phyloP scores from a whole-genome alignment of 53 echinoderm and acorn worm genomes.

The Holothuria leucospilota region DNA sequence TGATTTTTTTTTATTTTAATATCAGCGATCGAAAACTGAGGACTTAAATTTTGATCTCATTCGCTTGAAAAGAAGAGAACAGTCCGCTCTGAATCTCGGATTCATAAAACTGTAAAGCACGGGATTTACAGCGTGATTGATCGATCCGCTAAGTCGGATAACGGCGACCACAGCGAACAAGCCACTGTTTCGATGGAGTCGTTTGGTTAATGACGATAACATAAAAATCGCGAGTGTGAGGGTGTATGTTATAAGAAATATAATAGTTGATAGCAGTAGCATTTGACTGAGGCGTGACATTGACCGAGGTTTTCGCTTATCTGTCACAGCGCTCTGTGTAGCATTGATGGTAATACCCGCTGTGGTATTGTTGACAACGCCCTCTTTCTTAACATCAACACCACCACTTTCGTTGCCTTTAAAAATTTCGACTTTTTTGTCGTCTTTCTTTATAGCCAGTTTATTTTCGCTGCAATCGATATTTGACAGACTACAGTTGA shows the following conservation, averaged over 20 bases:
- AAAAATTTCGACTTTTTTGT: too few species aligned
- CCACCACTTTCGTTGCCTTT: too few species aligned
- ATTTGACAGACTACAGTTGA: too few species aligned
- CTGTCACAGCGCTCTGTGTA: too few species aligned
- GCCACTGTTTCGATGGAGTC: slow-evolving; percentile 12
- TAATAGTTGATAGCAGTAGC: slow-evolving; percentile 72
- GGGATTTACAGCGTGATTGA: slow-evolving; percentile 81
- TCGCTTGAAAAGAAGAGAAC: slow-evolving; percentile 55
- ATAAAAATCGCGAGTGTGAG: slow-evolving; percentile 60
- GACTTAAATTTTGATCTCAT: background rate
- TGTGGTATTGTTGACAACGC: too few species aligned
- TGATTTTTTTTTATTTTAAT: too few species aligned
- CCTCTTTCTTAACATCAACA: too few species aligned
- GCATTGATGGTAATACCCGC: too few species aligned
- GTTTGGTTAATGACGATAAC: slow-evolving; percentile 21
- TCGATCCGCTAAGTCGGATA: slow-evolving; percentile 41
- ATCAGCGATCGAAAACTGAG: too few species aligned
- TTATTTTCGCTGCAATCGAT: too few species aligned
- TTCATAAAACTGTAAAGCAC: slow-evolving; percentile 78
- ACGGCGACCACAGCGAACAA: slow-evolving; percentile 9
- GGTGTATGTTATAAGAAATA: slow-evolving; percentile 74
- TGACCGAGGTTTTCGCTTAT: background rate
- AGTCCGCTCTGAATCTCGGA: slow-evolving; percentile 68
- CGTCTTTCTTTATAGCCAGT: too few species aligned
- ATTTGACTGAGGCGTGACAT: slow-evolving; percentile 55